Evolutionary conservation across 2,797 vertebrate genomes (phyloP).

Genomic region (Eremophila alpestris): DNA sequence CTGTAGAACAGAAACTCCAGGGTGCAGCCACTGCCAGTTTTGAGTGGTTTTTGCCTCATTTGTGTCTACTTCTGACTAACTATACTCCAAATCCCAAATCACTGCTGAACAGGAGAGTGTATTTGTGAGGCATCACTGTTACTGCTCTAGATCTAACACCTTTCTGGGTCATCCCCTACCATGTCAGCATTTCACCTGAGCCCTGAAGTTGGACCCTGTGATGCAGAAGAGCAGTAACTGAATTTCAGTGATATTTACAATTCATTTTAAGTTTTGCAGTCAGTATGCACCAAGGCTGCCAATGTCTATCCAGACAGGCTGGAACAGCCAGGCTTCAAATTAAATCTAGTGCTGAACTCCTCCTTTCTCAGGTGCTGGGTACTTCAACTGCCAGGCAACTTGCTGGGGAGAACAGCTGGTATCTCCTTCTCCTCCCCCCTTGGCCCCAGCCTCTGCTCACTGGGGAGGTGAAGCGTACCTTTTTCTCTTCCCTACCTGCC

Average conservation of each 20-base stretch:
- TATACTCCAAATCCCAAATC: neutral
- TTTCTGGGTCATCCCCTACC: neutral
- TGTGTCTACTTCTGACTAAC: neutral
- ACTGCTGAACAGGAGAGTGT: accelerated
- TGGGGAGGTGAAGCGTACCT: accelerated
- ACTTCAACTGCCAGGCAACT: neutral
- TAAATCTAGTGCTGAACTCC: neutral
- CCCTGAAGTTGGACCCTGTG: neutral
- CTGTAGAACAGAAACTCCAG: neutral
- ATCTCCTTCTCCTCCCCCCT: neutral
- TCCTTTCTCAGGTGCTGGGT: neutral
- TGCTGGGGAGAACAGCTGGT: neutral
- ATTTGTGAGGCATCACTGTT: neutral
- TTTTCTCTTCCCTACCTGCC: neutral
- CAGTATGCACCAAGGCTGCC: neutral
- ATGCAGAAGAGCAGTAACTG: neutral
- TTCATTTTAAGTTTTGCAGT: neutral
- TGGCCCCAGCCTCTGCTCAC: neutral
- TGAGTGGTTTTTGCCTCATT: neutral
- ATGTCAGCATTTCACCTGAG: neutral
- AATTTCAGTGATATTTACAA: neutral
- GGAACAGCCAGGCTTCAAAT: neutral
- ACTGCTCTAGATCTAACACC: neutral
- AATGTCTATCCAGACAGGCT: neutral
- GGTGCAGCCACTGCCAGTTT: neutral